These are phyloP conservation scores for Cynocephalus volans DNA, from an alignment of 2,113 vertebrate genomes.

Conservation along the genomic window DNA sequence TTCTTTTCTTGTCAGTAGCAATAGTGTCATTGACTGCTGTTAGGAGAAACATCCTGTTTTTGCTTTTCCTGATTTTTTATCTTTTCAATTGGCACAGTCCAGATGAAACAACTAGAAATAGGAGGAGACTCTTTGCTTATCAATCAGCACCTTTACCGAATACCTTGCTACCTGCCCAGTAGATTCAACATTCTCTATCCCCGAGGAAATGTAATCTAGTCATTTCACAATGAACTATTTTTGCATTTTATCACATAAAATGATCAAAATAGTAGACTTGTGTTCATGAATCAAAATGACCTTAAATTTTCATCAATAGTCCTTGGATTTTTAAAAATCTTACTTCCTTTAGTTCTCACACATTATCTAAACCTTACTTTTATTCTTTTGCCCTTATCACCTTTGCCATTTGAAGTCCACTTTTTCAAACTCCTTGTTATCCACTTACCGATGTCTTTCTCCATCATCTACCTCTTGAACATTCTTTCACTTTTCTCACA, in stretches of 20 bases:
- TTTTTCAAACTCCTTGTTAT: background rate
- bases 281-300: background rate
- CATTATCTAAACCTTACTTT: background rate
- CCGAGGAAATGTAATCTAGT: background rate
- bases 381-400: background rate
- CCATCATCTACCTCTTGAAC: background rate
- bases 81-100: background rate
- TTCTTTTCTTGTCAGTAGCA: background rate
- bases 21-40: background rate
- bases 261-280: background rate
- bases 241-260: conserved; percentile 1
- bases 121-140: background rate
- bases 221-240: background rate
- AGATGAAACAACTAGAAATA: conserved; percentile 56
- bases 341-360: background rate
- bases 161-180: background rate
- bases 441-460: background rate
- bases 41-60: background rate
- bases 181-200: background rate
- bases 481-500: background rate
- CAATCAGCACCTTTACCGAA: background rate
- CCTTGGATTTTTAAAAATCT: background rate
- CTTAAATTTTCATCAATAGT: background rate
- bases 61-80: background rate
- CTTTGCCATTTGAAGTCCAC: background rate